phyloP scores from a whole-genome alignment of 2,113 vertebrate species.

The Hucho hucho region DNA sequence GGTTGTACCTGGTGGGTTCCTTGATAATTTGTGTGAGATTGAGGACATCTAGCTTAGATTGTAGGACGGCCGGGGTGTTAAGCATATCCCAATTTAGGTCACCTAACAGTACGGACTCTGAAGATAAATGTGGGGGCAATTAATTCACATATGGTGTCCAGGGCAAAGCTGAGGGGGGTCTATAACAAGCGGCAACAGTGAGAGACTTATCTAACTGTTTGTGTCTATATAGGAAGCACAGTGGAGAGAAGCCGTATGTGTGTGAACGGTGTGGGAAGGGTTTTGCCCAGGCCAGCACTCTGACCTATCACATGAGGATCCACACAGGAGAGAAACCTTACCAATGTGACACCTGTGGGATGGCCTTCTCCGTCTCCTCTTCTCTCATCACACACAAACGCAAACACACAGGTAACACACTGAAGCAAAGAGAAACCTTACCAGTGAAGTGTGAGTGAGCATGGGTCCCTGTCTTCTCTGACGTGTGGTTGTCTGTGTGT shows the following conservation, averaged over 20 bases:
- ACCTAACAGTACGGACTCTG: too few relatives aligned
- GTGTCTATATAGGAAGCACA: conserved; percentile 83
- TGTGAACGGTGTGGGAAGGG: conserved; percentile 93
- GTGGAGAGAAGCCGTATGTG: conserved; percentile 96
- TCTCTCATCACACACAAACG: conserved; percentile 95
- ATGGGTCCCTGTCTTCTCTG: too few relatives aligned
- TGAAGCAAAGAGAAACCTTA: not conserved
- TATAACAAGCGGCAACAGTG: too few relatives aligned
- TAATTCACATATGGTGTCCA: too few relatives aligned
- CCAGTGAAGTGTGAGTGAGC: not conserved
- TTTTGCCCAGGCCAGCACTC: conserved; percentile 94
- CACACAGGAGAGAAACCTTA: conserved; percentile 98
- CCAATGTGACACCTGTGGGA: conserved; percentile 94
- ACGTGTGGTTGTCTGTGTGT: not conserved
- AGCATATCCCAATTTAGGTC: too few relatives aligned
- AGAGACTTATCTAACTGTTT: too few relatives aligned
- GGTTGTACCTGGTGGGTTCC: too few relatives aligned
- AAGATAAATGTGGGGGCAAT: too few relatives aligned
- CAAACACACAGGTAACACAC: conserved; percentile 87
- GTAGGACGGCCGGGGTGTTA: too few relatives aligned
- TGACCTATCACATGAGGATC: conserved; percentile 94
- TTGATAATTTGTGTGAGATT: too few relatives aligned
- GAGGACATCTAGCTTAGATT: too few relatives aligned
- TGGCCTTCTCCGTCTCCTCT: conserved; percentile 95
- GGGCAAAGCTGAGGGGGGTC: too few relatives aligned